Base-by-base conservation (phyloP, 2,113 vertebrate genomes). In the Prunella himalayana region DNA sequence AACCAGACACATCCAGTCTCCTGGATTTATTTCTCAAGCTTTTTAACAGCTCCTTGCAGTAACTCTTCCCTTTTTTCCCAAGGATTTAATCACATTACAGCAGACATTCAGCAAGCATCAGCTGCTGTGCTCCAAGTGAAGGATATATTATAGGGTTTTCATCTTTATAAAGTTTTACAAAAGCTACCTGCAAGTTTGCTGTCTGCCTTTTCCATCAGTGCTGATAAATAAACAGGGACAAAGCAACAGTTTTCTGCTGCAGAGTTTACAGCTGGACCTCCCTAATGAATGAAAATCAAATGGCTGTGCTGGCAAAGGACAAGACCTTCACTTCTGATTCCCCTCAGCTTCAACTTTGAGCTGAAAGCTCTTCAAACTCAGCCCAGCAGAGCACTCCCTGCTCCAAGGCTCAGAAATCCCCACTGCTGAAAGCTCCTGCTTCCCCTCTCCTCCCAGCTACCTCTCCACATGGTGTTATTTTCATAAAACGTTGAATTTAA, bases 101-200 rank as follows among this genome's bases (percentile, higher is more conserved):
- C 81, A 91, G 65, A 54, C 73, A 44, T 84, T 68, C 81, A 81
- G 79, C 54, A 37, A 93, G 53, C 1, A 0, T 72, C 86, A 91
- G 89, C 77, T 79, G 61, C 77, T 0, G 0, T 24, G 24, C 57
- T 41, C 39, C 59, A 73, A 86, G 51, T 31, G 64, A 70, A 93
- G 80, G 72, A 90, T 81, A 9, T 66, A 63, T 75, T 50, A 54
- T 0, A 42, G 47, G 54, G 68, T 0, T 57, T 92, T 95, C 78
- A 83, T 86, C 72, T 90, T 63, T 54, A 73, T 73, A n/a, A 75
- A 92, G 54, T 94, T 88, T 71, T 78, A 31, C 72, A 92, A 94
- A 95, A 86, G 59, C 66, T 65, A 47, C 72, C 24, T 35, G 33
- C 6, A 57, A 56, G 88, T 90, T 75, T 92, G 68, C 69, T 66